Evolutionary conservation across 2,113 vertebrate genomes (phyloP).

Genomic region (Neodontobutis hainanensis): DNA sequence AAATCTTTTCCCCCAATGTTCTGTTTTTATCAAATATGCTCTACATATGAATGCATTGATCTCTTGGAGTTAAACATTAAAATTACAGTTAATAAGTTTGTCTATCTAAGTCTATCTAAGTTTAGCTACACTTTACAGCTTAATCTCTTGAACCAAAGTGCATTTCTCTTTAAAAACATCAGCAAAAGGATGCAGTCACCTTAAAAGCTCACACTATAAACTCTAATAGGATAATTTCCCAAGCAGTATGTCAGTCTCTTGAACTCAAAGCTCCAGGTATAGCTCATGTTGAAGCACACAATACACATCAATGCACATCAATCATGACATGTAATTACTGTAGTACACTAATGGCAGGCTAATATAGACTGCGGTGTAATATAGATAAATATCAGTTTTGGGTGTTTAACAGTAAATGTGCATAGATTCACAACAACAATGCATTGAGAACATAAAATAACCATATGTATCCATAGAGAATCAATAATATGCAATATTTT

Average conservation of each 20-base stretch:
- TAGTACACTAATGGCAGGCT: conserved; percentile 14
- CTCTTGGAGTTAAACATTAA: too few species aligned
- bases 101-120: too few species aligned
- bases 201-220: neutral
- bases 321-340: conserved; percentile 11
- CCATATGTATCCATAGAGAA: neutral
- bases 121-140: neutral
- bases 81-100: too few species aligned
- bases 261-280: neutral
- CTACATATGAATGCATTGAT: too few species aligned
- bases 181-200: neutral
- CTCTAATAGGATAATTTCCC: neutral
- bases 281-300: conserved; percentile 3
- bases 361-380: conserved; percentile 12
- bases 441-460: neutral
- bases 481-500: neutral
- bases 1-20: too few species aligned
- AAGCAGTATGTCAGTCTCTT: conserved; percentile 1
- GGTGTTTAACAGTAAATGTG: conserved; percentile 8
- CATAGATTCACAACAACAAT: conserved; percentile 3
- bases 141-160: too few species aligned
- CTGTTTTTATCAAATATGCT: too few species aligned
- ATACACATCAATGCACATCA: conserved; percentile 3
- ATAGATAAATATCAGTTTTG: conserved; percentile 9
- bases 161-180: neutral